phyloP scores from a whole-genome alignment of 2,113 vertebrate species.

The Azemiops feae region DNA sequence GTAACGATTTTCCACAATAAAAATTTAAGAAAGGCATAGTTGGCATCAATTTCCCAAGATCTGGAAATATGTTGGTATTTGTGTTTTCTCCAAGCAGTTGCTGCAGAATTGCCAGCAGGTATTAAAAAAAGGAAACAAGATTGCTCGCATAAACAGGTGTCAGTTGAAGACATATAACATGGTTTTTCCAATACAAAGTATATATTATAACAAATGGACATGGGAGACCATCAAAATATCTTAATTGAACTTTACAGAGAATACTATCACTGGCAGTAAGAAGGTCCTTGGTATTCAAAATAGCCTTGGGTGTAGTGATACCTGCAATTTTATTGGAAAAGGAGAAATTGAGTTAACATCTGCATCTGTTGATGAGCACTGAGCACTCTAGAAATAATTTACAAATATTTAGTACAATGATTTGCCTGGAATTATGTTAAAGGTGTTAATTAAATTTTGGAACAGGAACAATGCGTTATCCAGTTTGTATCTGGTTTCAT shows the following conservation, averaged over 20 bases:
- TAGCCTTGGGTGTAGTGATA: background rate
- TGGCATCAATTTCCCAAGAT: background rate
- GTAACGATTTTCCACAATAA: background rate
- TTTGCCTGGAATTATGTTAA: background rate
- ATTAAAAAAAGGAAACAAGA: background rate
- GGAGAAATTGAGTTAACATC: background rate
- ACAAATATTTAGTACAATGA: background rate
- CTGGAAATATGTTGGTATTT: background rate
- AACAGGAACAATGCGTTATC: background rate
- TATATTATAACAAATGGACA: background rate
- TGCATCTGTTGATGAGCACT: background rate
- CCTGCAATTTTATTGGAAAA: background rate
- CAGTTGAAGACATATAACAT: background rate
- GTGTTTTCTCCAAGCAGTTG: background rate
- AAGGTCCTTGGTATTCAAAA: background rate
- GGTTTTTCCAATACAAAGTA: background rate
- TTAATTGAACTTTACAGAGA: background rate
- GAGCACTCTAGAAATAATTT: background rate
- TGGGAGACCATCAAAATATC: background rate
- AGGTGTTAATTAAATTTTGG: background rate
- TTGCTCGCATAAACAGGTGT: background rate
- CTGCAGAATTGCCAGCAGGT: background rate
- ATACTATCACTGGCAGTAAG: background rate
- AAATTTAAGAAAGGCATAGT: background rate
- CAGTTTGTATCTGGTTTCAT: background rate